A percentile compares a stretch with the other conserved stretches of the same genome.
phyloP scores from a whole-genome alignment of 1,140 invertebrate genomes.

The Nephotettix cincticeps region DNA sequence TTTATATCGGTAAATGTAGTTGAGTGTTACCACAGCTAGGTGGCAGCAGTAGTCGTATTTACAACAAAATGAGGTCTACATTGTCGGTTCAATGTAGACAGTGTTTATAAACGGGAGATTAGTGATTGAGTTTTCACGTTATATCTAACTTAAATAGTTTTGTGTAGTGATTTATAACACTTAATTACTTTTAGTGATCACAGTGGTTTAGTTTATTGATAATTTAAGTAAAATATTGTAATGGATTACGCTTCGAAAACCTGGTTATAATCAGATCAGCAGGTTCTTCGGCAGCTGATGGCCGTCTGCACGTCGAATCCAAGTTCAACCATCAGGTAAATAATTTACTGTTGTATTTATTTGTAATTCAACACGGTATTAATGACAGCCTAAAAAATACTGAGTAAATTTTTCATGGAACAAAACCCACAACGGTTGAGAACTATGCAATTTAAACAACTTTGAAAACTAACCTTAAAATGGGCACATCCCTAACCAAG shows the following conservation, averaged over 20 bases:
- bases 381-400: neutral
- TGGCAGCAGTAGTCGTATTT: neutral
- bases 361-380: neutral
- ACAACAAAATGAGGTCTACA: conserved; percentile 16
- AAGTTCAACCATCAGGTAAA: conserved; percentile 23
- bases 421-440: no score
- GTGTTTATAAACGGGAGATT: conserved; percentile 27
- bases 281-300: conserved; percentile 29
- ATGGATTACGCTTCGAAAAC: conserved; percentile 8
- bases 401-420: neutral
- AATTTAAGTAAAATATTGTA: neutral
- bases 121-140: conserved; percentile 4
- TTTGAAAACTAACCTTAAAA: conserved; percentile 27
- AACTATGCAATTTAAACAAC: no score
- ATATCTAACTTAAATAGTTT: neutral
- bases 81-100: conserved; percentile 26
- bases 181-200: neutral
- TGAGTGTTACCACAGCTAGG: neutral
- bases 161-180: neutral
- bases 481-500: neutral
- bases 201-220: neutral
- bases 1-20: neutral
- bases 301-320: conserved; percentile 23
- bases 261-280: conserved; percentile 26
- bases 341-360: neutral